Evolutionary conservation across 2,888 invertebrate species (phyloP), one percentile per base, ranked within the genome.

Genomic region (Eurytoma adleriae): DNA sequence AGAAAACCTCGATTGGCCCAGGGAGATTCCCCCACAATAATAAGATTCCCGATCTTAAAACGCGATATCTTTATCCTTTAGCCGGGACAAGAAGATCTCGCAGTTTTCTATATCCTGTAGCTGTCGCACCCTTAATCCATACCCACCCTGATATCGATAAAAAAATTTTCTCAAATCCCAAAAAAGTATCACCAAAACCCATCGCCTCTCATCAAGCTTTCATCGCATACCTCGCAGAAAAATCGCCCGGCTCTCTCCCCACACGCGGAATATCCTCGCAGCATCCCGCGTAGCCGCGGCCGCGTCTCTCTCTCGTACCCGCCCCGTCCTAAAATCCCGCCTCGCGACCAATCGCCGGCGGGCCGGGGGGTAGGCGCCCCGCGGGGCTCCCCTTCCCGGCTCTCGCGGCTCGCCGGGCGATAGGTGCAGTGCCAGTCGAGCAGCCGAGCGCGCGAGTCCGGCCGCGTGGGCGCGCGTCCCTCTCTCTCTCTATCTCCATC

Each of bases 261-360:
- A 3, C 67, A 48, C 12, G 7, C 3, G 14, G 27, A 16, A 16
- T 10, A 4, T 52, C 7, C 40, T 40, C 73, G 27, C 73, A 66
- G 66, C 56, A 64, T 74, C 66, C 48, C 24, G 40, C 30, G 20
- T 61, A 52, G 62, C 50, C 50, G 56, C 56, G 24, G 20, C 56
- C 69, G 56, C 73, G 67, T 20, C 16, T 30, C n/a, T 12, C 62
- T 3, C 48, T 12, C 40, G 64, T 40, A 50, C 18, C 20, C 50
- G 18, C 52, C 50, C 13, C 67, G 50, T 40, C 40, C 40, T 40
- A 57, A 76, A 40, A 83, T 80, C 83, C 83, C 84, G 84, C 84
- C 84, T 84, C 83, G 81, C 84, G 80, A 84, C 85, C 85, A 85
- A 85, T 85, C 64, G 59, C 56, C 66, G 66, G n/a, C 52, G n/a